phyloP scores from a whole-genome alignment of 2,797 vertebrate species.

The Acanthis flammea region DNA sequence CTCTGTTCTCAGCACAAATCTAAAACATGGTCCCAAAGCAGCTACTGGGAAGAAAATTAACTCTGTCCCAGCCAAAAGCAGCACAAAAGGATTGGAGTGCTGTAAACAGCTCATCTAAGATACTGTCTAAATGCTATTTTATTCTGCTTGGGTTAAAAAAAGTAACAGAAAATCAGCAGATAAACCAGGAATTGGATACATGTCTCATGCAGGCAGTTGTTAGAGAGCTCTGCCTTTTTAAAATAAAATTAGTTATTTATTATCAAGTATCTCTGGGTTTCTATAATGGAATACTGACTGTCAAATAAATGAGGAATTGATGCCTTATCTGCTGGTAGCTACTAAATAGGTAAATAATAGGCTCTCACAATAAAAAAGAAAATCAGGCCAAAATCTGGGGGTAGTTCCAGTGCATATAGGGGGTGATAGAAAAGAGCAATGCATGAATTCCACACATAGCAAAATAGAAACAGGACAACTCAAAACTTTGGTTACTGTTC shows the following conservation, averaged over 20 bases:
- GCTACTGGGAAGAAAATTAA: neutral
- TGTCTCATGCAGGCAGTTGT: neutral
- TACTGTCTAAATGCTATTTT: neutral
- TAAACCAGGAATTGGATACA: neutral
- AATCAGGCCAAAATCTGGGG: neutral
- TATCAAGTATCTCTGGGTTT: neutral
- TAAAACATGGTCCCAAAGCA: neutral
- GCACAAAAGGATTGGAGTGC: neutral
- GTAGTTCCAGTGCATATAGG: neutral
- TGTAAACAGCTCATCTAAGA: neutral
- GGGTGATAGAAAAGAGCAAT: neutral
- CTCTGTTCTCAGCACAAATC: neutral
- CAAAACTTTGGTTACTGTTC: neutral
- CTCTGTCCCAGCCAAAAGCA: neutral
- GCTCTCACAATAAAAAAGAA: neutral
- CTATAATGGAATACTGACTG: neutral
- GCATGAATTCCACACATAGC: neutral
- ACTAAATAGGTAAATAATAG: neutral
- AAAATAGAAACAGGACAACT: neutral
- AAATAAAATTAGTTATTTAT: neutral
- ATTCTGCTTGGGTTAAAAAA: neutral
- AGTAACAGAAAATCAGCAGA: neutral
- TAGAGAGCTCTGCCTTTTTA: neutral
- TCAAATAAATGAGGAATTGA: neutral
- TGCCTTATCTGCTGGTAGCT: neutral